A percentile compares a stretch with the other conserved stretches of the same genome.
Conservation (phyloP, 2,113 vertebrate species). For the Pelmatolapia mariae region DNA sequence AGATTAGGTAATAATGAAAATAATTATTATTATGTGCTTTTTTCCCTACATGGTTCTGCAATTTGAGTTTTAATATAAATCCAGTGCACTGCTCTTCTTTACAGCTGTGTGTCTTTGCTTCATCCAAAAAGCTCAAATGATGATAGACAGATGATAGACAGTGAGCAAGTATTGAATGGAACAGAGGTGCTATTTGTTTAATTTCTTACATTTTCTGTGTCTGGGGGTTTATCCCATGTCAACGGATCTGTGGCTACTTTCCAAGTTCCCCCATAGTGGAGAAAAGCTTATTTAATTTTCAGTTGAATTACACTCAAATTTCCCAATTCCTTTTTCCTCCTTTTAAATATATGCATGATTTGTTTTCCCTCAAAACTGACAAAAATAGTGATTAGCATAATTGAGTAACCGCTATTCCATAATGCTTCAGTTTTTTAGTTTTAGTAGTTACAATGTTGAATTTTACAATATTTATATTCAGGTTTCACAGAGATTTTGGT, state of each 20-base stretch:
- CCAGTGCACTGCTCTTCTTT: background rate
- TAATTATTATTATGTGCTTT: accelerated
- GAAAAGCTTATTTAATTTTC: background rate
- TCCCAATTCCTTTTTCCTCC: background rate
- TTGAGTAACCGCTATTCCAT: background rate
- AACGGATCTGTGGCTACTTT: background rate
- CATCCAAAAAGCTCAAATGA: background rate
- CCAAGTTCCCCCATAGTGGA: background rate
- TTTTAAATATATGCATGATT: background rate
- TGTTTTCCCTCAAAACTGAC: background rate
- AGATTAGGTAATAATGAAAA: background rate
- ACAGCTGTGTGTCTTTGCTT: background rate
- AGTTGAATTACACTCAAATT: background rate
- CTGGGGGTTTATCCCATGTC: background rate
- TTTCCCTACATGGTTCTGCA: background rate
- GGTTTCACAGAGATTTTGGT: background rate
- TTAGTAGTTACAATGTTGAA: background rate
- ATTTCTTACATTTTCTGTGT: background rate
- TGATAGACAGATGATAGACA: background rate
- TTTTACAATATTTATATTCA: background rate
- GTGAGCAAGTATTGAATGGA: background rate
- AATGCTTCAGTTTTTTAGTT: background rate
- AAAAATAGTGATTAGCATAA: background rate
- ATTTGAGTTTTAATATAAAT: background rate
- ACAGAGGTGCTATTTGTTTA: background rate